These are phyloP conservation scores for Oreochromis grahami DNA, from an alignment of 2,797 vertebrate species.

Conservation along the genomic window DNA sequence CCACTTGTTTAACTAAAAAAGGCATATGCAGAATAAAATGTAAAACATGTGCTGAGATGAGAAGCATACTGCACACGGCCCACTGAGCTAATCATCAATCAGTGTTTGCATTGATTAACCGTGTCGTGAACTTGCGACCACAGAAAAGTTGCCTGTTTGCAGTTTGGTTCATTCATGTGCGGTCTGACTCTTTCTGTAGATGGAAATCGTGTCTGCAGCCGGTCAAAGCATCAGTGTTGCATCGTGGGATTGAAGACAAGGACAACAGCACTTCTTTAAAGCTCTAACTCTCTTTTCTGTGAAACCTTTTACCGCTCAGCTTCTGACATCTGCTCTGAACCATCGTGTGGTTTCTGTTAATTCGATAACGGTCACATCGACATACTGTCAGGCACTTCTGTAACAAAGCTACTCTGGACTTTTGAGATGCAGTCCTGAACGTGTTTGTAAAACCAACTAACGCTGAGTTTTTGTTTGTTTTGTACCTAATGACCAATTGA, in stretches of 20 bases:
- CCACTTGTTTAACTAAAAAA: background rate
- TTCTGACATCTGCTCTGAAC: background rate
- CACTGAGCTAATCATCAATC: background rate
- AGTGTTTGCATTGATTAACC: background rate
- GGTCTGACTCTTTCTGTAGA: conserved; percentile 37
- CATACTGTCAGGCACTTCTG: background rate
- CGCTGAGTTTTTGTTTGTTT: conserved; percentile 35
- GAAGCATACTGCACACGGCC: background rate
- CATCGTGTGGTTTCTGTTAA: background rate
- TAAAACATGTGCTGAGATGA: background rate
- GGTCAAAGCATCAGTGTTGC: conserved; percentile 29
- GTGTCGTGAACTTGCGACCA: background rate
- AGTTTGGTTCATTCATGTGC: background rate
- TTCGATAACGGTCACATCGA: background rate
- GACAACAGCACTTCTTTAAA: background rate
- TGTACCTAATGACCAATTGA: conserved; percentile 49
- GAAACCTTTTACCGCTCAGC: background rate
- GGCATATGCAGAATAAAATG: background rate
- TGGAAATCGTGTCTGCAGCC: background rate
- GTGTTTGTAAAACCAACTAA: background rate
- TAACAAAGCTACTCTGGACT: background rate
- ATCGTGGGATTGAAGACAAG: conserved; percentile 21
- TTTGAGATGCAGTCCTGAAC: background rate
- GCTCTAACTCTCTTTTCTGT: background rate
- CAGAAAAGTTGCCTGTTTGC: background rate